Percentiles rank a stretch among this genome's conserved stretches.
phyloP scores from a whole-genome alignment of 1,140 invertebrate species.

The Tetranychus cinnabarinus region DNA sequence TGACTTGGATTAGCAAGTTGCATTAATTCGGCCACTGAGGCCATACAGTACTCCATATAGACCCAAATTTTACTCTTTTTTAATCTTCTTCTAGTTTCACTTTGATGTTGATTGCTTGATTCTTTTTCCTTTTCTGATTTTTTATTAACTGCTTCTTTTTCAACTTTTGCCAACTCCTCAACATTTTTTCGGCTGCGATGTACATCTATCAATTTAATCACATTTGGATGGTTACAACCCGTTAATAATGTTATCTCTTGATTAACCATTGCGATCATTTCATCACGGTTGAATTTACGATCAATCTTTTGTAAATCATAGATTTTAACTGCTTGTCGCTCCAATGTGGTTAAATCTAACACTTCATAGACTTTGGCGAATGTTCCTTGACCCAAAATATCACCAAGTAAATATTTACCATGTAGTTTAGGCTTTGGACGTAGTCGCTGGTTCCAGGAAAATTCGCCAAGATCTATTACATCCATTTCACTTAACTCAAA shows the following conservation, averaged over 20 bases:
- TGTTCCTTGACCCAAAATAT: conserved; percentile 80
- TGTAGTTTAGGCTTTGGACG: not conserved
- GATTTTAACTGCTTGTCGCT: conserved; percentile 73
- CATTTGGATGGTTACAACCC: not conserved
- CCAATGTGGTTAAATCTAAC: conserved; percentile 69
- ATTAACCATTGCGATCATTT: not conserved
- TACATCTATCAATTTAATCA: not conserved
- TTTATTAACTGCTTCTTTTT: conserved; percentile 38
- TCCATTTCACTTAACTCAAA: too few species aligned
- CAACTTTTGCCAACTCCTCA: conserved; percentile 65
- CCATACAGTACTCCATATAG: conserved; percentile 35
- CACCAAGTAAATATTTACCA: conserved; percentile 31
- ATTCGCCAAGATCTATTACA: not conserved
- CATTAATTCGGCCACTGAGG: conserved; percentile 58
- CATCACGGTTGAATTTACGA: not conserved
- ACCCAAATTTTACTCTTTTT: conserved; percentile 40
- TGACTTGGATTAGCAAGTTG: conserved; percentile 44
- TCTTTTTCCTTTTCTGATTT: conserved; percentile 1
- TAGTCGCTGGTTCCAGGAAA: not conserved
- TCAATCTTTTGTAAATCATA: conserved; percentile 36
- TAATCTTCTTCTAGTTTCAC: not conserved
- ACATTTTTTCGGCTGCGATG: conserved; percentile 36
- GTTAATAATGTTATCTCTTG: not conserved
- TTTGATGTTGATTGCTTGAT: not conserved
- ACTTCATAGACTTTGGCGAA: conserved; percentile 91